Base-by-base conservation (phyloP, 2,113 vertebrate genomes). In the Chaenocephalus aceratus region DNA sequence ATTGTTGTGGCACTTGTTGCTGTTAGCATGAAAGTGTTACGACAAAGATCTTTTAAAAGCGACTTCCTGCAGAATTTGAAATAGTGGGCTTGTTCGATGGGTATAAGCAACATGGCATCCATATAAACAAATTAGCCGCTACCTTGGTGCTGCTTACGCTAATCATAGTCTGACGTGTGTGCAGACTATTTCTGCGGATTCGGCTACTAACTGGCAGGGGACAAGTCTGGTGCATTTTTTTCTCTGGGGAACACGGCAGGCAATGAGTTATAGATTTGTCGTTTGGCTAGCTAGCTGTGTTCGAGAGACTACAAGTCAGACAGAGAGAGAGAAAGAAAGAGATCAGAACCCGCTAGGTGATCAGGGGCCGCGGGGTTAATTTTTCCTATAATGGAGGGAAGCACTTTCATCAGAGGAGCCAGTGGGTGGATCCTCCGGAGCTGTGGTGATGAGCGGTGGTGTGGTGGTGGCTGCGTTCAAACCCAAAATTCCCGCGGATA, bases 361-460 rank as follows among this genome's bases (percentile, higher is more conserved):
- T 46, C 60, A 16, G 49, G 86, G 77, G 82, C 73, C 9, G 75
- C 18, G 73, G 87, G 80, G 57, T 76, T 48, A 3, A 41, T 16
- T 65, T 84, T 83, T 84, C 79, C 81, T 80, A 89, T 85, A 82
- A 93, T 94, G 92, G 94, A 95, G 91, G 94, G 95, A 95, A 95
- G 94, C 94, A 95, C 95, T 93, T 92, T 94, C 81, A 90, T 87
- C 93, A 91, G 91, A 94, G 91, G 85, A 85, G 41, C 89, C 90
- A 86, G 91, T 91, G 89, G 82, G 88, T 6, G 90, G 91, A 72
- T 84, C 88, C 91, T 93, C 93, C 90, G 89, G 79, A 48, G 45
- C 84, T 41, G 89, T 80, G 74, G 44, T 77, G 74, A 79, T 81
- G 84, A 59, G 74, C 6, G 41, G 53, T 80, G 58, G 63, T 21